Evolutionary conservation across 2,888 invertebrate species (phyloP).

Genomic region (Amiota mariae): DNA sequence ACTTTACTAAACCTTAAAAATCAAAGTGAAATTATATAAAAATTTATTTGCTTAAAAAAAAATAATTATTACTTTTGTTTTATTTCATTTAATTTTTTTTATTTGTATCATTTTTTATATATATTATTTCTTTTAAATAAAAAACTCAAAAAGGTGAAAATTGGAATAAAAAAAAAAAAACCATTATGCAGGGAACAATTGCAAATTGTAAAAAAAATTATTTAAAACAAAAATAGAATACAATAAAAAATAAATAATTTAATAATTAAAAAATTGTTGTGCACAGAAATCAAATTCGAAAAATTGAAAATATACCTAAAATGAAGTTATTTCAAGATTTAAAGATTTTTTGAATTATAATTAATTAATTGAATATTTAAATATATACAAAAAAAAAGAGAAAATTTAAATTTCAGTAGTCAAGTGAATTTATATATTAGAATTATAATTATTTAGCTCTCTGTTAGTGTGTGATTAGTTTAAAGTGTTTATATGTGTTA

Average conservation of each 20-base stretch:
- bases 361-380: not conserved
- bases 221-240: conserved; percentile 40
- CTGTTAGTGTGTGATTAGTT: conserved; percentile 18
- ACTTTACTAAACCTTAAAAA: conserved; percentile 24
- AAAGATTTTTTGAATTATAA: not conserved
- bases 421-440: conserved; percentile 4
- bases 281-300: conserved; percentile 18
- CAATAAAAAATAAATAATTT: conserved; percentile 67
- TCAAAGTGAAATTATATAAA: conserved; percentile 22
- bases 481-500: conserved; percentile 21
- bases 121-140: conserved; percentile 34
- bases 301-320: conserved; percentile 34
- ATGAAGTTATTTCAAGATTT: conserved; percentile 23
- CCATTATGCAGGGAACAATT: conserved; percentile 62
- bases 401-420: not conserved
- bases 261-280: conserved; percentile 46
- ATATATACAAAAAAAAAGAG: not conserved
- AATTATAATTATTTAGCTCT: not conserved
- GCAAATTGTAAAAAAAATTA: conserved; percentile 60
- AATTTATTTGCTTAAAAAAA: conserved; percentile 44
- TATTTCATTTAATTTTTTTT: conserved; percentile 16
- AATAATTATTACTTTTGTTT: conserved; percentile 36
- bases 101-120: conserved; percentile 21
- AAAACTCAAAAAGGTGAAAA: conserved; percentile 39
- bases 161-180: conserved; percentile 46